Evolutionary conservation across 2,797 vertebrate species (phyloP), one percentile per base, ranked within the genome.

Genomic region (Betta splendens): DNA sequence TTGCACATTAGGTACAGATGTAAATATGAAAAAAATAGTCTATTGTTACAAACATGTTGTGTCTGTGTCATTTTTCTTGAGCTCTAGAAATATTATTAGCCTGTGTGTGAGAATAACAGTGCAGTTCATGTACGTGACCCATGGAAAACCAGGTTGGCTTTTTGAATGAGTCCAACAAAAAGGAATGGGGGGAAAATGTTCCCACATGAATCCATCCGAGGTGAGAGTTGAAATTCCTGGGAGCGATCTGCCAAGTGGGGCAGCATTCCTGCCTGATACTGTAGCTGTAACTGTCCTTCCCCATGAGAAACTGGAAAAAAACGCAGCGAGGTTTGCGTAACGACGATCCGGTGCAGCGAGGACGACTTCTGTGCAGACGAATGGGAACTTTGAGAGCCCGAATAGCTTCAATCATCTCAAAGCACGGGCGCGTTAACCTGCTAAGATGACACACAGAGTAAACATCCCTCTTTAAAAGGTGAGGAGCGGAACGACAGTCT

Each of bases 1-100:
- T 95, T 94, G 91, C 93, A 94, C 93, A 92, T 91, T 90, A 85
- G 76, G 88, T 92, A 92, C 89, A 89, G 79, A 89, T 93, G 88
- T 94, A 89, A 91, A 87, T 92, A 91, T 89, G 81, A 86, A 81
- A 87, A 91, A 88, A 92, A 90, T 91, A 91, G 87, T 94, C 89
- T 93, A 92, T 94, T 93, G 90, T 92, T 93, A 90, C 90, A 93
- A 89, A 91, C 78, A 70, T 75, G 61, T 72, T 82, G 84, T 89
- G 78, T 94, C 92, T 92, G 87, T 85, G 92, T 92, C 85, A 69
- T 90, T 90, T 79, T 76, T 75, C 13, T 61, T 74, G 84, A 72
- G 44, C 23, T 56, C 16, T 52, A 50, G 39, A 3, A 26, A 7
- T 28, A 45, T n/a, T 36, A 16, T 33, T 51, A 13, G n/a, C n/a